Evolutionary conservation across 1,140 invertebrate genomes (phyloP), one percentile per base, ranked within the genome.

Genomic region (Trichoplusia ni): DNA sequence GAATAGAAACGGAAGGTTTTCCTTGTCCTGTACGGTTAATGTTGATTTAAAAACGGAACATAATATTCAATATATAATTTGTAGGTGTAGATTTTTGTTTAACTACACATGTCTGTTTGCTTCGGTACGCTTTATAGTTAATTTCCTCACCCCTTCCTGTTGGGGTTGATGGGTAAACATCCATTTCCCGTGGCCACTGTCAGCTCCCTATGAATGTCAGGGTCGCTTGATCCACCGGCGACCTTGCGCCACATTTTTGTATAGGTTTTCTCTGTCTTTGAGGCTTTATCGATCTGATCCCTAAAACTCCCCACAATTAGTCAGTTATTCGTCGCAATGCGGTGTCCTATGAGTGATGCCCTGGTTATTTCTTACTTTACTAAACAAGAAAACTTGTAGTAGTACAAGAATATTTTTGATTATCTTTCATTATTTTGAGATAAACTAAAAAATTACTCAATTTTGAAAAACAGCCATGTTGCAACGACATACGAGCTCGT

Each of bases 81-180:
- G n/a, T n/a, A n/a, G n/a, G n/a, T n/a, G n/a, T n/a, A n/a, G n/a
- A n/a, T n/a, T n/a, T n/a, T n/a, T n/a, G n/a, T n/a, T n/a, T n/a
- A n/a, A n/a, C n/a, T n/a, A n/a, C n/a, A n/a, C 9, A 33, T 33
- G 29, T 33, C 9, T 8, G 27, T 11, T 49, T 29, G 46, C 9
- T 14, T 16, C 6, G 13, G 13, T 14, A 14, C 25, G 13, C 23
- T n/a, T 9, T 49, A 35, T 13, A 16, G 16, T 21, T 35, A 51
- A 51, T 51, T 51, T 35, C 47, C 47, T 35, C 18, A 7, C 4
- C 29, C 29, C 18, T 51, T 51, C 31, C 29, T 18, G 16, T 9
- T 8, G 13, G 54, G 54, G 54, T 58, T 9, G 38, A 21, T 23
- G 51, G 33, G 27, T 40, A 58, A 58, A 58, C 38, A 58, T 18